These are phyloP conservation scores for Anastrepha ludens DNA, from an alignment of 1,140 invertebrate genomes.

Conservation along the genomic window DNA sequence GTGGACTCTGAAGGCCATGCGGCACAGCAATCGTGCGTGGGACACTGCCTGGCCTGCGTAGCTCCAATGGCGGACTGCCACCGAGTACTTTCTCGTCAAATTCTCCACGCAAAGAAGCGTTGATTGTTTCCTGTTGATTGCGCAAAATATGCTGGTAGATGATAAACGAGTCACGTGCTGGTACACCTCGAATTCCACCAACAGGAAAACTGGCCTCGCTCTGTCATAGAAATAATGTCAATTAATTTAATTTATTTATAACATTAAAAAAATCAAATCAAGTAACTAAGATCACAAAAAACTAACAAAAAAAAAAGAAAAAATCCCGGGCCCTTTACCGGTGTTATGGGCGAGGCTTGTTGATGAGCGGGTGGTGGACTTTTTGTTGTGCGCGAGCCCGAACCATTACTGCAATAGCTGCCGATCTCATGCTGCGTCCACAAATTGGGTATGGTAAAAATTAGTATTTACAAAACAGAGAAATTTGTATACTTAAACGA, in stretches of 20 bases:
- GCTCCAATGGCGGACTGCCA: conserved; percentile 82
- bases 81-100: conserved; percentile 76
- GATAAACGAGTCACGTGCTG: conserved; percentile 74
- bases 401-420: conserved; percentile 63
- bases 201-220: conserved; percentile 77
- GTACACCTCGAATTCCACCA: conserved; percentile 67
- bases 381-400: conserved; percentile 74
- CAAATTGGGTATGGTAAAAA: neutral
- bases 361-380: conserved; percentile 88
- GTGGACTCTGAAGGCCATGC: conserved; percentile 80
- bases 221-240: conserved; percentile 73
- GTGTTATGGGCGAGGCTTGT: conserved; percentile 85
- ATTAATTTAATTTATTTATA: neutral
- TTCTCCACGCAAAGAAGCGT: conserved; percentile 60
- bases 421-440: conserved; percentile 76
- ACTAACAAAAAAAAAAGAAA: conserved; percentile 11
- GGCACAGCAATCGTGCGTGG: conserved; percentile 74
- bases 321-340: conserved; percentile 76
- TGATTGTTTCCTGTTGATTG: conserved; percentile 76
- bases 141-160: conserved; percentile 85
- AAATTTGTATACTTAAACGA: no score
- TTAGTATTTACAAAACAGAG: conserved; percentile 9
- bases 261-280: neutral
- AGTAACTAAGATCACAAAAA: neutral
- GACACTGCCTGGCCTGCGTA: conserved; percentile 77